Evolutionary conservation across 2,888 invertebrate species (phyloP).

Genomic region (Ophioninae sp.): DNA sequence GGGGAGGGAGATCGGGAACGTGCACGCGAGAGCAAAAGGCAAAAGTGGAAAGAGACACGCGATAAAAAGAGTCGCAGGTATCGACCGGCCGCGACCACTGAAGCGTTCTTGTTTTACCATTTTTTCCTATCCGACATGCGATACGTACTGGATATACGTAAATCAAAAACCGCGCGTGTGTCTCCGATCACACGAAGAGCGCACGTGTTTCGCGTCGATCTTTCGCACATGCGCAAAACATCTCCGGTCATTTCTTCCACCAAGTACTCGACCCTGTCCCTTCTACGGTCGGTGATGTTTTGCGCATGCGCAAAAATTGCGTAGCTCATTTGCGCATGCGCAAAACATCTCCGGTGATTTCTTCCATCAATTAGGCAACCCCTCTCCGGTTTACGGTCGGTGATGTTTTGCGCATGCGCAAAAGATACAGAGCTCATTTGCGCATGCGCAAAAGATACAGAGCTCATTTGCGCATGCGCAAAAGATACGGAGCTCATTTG

Average conservation of each 20-base stretch:
- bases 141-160: not conserved
- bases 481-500: not conserved
- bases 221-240: constrained; percentile 13
- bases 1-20: constrained; percentile 40
- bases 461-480: constrained; percentile 11
- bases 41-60: constrained; percentile 51
- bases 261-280: no score
- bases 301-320: no score
- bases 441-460: not conserved
- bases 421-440: not conserved
- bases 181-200: constrained; percentile 15
- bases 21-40: constrained; percentile 18
- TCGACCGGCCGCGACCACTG: constrained; percentile 55
- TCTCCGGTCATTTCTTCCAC: not conserved
- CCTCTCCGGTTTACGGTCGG: no score
- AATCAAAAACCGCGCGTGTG: constrained; percentile 29
- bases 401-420: not conserved
- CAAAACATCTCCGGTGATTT: not conserved
- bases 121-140: constrained; percentile 15
- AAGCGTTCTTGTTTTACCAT: constrained; percentile 29
- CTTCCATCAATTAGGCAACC: no score
- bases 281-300: no score
- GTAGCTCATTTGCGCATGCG: constrained; percentile 10
- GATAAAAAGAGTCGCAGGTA: constrained; percentile 46
- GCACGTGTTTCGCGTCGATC: constrained; percentile 39